These are phyloP conservation scores for Menura novaehollandiae DNA, from an alignment of 2,113 vertebrate species.

Conservation along the genomic window DNA sequence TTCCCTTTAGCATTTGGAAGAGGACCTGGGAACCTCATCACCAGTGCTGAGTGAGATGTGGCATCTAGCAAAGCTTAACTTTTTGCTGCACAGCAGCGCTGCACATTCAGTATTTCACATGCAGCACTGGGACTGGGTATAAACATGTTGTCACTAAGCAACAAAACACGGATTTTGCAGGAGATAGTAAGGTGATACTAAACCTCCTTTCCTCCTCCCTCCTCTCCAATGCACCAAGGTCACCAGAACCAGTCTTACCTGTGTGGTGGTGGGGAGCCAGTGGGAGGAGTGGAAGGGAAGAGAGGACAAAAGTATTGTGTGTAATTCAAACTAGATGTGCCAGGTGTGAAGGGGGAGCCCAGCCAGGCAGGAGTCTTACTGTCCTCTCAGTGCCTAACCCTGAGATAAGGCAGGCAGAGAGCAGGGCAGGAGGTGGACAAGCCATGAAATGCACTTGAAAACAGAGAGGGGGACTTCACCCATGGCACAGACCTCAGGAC, in stretches of 20 bases:
- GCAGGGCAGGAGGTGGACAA: background rate
- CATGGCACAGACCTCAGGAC: rapidly evolving
- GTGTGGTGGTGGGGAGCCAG: background rate
- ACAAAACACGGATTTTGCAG: background rate
- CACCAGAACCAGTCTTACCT: background rate
- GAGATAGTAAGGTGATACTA: background rate
- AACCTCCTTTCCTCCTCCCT: background rate
- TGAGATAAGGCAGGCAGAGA: background rate
- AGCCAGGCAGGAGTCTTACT: background rate
- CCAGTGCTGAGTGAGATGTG: background rate
- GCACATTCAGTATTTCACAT: background rate
- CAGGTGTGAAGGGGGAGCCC: background rate
- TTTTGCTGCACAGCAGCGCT: background rate
- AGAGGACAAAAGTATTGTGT: background rate
- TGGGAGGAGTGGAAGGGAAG: background rate
- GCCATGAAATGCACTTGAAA: background rate
- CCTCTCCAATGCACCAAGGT: background rate
- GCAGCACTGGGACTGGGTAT: background rate
- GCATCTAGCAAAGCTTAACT: background rate
- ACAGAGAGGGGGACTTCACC: background rate
- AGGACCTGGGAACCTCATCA: background rate
- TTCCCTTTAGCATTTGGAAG: background rate
- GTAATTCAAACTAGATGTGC: background rate
- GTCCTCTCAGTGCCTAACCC: background rate
- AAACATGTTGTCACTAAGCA: constrained; percentile 32